Conservation (phyloP, 2,888 invertebrate species). For the Trichogramma dendrolimi region DNA sequence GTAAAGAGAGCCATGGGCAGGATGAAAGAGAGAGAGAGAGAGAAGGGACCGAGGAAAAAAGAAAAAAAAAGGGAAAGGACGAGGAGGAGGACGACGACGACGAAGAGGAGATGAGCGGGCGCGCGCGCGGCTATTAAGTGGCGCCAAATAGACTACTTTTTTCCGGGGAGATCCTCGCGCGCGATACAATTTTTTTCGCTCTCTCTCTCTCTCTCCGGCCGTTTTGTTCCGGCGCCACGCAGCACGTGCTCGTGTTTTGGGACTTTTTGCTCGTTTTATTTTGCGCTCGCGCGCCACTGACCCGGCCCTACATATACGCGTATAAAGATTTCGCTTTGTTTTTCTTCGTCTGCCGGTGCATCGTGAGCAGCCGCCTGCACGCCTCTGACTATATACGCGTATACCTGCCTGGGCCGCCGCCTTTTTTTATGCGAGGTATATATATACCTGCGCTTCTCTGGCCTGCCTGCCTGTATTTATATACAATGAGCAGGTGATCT, state of each 20-base stretch:
- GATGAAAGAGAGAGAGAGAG: conserved; percentile 11
- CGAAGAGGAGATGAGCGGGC: conserved; percentile 18
- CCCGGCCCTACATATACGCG: too few species aligned
- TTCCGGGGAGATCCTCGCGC: not conserved
- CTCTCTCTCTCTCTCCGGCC: conserved; percentile 1
- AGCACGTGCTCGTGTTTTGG: not conserved
- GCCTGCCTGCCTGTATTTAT: too few species aligned
- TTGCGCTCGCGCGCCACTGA: conserved; percentile 2
- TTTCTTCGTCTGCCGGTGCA: too few species aligned
- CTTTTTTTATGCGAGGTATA: too few species aligned
- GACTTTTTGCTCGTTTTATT: conserved; percentile 9
- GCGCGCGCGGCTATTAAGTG: conserved; percentile 28
- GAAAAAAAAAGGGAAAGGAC: conserved; percentile 1
- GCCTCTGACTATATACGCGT: too few species aligned
- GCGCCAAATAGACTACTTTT: conserved; percentile 28
- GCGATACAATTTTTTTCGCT: not conserved
- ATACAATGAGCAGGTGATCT: too few species aligned
- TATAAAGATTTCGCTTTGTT: too few species aligned
- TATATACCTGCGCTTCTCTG: too few species aligned
- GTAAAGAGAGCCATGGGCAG: not conserved
- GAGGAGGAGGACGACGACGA: not conserved
- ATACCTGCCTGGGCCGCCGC: too few species aligned
- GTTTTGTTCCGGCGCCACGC: not conserved
- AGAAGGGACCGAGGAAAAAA: not conserved
- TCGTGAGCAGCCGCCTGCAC: too few species aligned